Conservation (phyloP, 1,140 invertebrate genomes). For the Cepaea nemoralis region DNA sequence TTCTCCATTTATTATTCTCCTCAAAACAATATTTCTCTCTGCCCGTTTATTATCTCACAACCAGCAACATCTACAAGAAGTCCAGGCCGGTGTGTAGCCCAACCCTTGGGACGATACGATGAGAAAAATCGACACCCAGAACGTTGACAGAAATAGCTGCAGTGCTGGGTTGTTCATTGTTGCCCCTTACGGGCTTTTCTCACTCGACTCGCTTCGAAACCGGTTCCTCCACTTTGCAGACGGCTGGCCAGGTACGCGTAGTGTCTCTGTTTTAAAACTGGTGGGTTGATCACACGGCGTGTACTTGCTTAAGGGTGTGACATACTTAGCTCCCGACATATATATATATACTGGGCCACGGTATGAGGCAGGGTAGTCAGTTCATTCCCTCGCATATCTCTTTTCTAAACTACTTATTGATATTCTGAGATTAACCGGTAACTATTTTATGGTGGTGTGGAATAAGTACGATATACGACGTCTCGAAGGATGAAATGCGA, state of each 20-base stretch:
- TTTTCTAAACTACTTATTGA: too few relatives aligned
- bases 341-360: too few relatives aligned
- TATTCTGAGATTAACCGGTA: too few relatives aligned
- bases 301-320: too few relatives aligned
- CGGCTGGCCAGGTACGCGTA: not conserved
- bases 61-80: not conserved
- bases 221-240: slow-evolving; percentile 32
- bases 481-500: too few relatives aligned
- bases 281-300: too few relatives aligned
- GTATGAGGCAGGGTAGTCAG: too few relatives aligned
- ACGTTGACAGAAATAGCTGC: slow-evolving; percentile 13
- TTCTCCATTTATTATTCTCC: not conserved
- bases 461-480: too few relatives aligned
- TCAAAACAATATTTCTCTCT: not conserved
- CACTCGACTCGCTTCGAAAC: slow-evolving; percentile 30
- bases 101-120: not conserved
- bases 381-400: too few relatives aligned
- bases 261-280: not conserved
- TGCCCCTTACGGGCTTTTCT: not conserved
- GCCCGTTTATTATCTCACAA: not conserved
- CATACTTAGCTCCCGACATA: too few relatives aligned
- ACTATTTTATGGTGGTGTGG: too few relatives aligned
- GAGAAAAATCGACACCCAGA: not conserved
- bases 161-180: slow-evolving; percentile 10
- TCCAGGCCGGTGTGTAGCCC: slow-evolving; percentile 26